Base-by-base conservation (phyloP, 2,888 invertebrate genomes). In the Neoascia interrupta region DNA sequence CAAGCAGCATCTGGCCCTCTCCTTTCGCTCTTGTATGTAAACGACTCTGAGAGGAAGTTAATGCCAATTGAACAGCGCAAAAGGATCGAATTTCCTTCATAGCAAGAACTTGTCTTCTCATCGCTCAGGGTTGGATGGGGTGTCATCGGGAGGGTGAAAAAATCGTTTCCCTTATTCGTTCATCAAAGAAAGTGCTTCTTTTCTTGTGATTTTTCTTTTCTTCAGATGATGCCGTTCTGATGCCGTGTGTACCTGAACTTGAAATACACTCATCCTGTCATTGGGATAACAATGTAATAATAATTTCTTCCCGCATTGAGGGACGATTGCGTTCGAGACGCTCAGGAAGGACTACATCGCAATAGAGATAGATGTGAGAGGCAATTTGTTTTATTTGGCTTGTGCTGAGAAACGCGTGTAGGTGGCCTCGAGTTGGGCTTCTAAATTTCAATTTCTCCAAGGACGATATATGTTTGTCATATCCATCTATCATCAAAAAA, bases 111-210 rank as follows among this genome's bases (percentile, higher is more conserved):
- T 43, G 41, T 39, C 39, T 54, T 21, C 21, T 47, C 37, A 45
- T 26, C 5, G 8, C 8, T 5, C 10, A n/a, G 31, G 31, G n/a
- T 31, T 8, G 31, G 31, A 8, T 5, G 31, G 3, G 31, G n/a
- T n/a, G 8, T 4, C 4, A 31, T n/a, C 31, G 31, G 6, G 11
- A 18, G 18, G 37, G 23, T 31, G 53, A 61, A 36, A 23, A 51
- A 39, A 13, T 28, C 36, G 28, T 37, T 31, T 34, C 28, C 43
- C 43, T 64, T 37, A 37, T 54, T 36, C 23, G 34, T 69, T 69
- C 54, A 63, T 75, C 74, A 75, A 75, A 63, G 74, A 39, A 51
- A 75, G 74, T 54, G 56, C 54, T 75, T 69, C 54, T 56, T 68
- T 56, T 18, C 61, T 45, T 69, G 43, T 49, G 45, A 53, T 19